A percentile compares a stretch with the other conserved stretches of the same genome.
Conservation (phyloP, 2,113 vertebrate species). For the Periophthalmus modestus region DNA sequence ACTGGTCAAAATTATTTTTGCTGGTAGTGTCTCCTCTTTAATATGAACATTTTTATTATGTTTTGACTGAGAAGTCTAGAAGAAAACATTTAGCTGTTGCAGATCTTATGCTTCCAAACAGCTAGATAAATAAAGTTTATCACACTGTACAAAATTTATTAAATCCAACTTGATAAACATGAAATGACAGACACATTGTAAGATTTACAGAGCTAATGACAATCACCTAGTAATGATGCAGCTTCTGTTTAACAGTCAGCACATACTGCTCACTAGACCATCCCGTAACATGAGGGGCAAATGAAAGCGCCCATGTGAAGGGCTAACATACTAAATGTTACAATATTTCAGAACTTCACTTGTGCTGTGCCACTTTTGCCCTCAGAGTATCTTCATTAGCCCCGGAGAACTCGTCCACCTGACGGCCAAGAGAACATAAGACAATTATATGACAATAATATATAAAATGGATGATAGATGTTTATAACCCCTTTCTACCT, state of each 20-base stretch:
- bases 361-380: background rate
- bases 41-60: background rate
- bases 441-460: background rate
- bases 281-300: background rate
- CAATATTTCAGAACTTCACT: background rate
- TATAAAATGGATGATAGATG: background rate
- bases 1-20: no score
- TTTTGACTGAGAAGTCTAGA: background rate
- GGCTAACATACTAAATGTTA: background rate
- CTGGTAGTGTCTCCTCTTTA: no score
- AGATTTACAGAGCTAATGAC: background rate
- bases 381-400: constrained; percentile 1
- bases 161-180: constrained; percentile 25
- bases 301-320: background rate
- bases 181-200: constrained; percentile 8
- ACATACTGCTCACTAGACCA: background rate
- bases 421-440: background rate
- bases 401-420: constrained; percentile 9
- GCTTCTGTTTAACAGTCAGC: background rate
- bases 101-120: background rate
- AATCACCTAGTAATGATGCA: background rate
- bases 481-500: constrained; percentile 68
- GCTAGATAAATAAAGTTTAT: background rate
- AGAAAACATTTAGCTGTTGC: background rate
- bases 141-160: constrained; percentile 53